These are phyloP conservation scores for Protobothrops flavoviridis DNA, from an alignment of 2,113 vertebrate species.

Conservation along the genomic window DNA sequence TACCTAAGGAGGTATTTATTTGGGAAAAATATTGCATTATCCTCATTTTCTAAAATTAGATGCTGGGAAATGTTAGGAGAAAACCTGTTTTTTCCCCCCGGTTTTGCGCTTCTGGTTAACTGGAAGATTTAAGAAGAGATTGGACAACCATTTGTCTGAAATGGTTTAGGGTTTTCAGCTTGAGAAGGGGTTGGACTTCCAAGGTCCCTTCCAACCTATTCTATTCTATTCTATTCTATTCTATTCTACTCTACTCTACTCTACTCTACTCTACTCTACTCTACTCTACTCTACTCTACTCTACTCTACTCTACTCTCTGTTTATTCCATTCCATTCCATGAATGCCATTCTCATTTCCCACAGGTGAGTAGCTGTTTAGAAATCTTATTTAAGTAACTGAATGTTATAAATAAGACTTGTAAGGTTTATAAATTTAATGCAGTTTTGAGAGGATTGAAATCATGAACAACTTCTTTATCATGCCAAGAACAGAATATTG, in stretches of 20 bases:
- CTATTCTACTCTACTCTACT: no score
- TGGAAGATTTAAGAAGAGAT: no score
- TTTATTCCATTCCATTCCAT: no score
- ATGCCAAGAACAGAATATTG: background rate
- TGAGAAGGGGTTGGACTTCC: no score
- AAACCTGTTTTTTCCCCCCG: background rate
- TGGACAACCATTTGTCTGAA: no score
- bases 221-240: no score
- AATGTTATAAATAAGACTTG: background rate
- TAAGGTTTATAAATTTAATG: background rate
- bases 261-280: no score
- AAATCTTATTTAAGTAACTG: background rate
- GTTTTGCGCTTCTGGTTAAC: background rate
- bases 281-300: no score
- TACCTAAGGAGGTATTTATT: background rate
- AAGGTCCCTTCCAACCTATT: no score
- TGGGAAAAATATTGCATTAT: background rate
- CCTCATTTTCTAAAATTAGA: background rate
- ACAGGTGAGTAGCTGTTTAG: background rate
- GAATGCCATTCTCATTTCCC: background rate
- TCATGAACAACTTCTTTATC: background rate
- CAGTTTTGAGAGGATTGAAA: background rate
- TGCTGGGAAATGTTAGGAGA: background rate
- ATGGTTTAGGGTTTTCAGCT: no score
- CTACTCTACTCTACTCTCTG: fast-evolving